Evolutionary conservation across 2,113 vertebrate species (phyloP).

Genomic region (Oostethus manadensis): DNA sequence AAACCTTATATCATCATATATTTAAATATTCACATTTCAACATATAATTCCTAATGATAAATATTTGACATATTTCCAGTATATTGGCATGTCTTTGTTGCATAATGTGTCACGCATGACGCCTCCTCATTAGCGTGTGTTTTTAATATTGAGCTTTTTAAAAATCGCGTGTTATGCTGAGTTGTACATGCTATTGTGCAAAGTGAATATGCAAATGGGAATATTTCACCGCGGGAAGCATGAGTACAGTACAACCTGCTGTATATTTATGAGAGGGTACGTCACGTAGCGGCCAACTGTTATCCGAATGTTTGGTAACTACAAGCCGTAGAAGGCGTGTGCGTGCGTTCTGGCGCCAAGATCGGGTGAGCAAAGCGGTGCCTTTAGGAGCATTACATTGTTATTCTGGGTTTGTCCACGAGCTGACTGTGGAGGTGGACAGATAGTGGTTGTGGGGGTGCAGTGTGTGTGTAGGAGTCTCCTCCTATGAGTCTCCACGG

Average conservation of each 20-base stretch:
- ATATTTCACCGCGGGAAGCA: too few species aligned
- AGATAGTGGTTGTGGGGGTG: constrained; percentile 62
- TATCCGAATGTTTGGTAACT: not conserved
- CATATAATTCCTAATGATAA: too few species aligned
- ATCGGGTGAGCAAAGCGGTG: constrained; percentile 27
- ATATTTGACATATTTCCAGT: too few species aligned
- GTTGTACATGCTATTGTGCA: too few species aligned
- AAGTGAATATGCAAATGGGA: too few species aligned
- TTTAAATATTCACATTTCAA: too few species aligned
- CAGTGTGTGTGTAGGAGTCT: constrained; percentile 64
- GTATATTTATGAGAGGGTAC: not conserved
- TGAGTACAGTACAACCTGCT: not conserved
- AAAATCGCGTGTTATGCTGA: too few species aligned
- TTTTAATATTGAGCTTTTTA: too few species aligned
- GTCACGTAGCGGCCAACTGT: not conserved
- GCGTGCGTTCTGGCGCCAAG: not conserved
- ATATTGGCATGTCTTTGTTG: too few species aligned
- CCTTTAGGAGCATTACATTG: constrained; percentile 69
- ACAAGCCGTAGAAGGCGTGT: not conserved
- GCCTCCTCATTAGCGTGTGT: too few species aligned
- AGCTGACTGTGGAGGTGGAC: constrained; percentile 68
- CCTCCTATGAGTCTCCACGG: constrained; percentile 57
- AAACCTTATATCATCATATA: too few species aligned
- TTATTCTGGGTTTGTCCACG: constrained; percentile 74
- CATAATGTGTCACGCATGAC: too few species aligned